phyloP scores from a whole-genome alignment of 2,888 invertebrate species.

The Pheosia gnoma region DNA sequence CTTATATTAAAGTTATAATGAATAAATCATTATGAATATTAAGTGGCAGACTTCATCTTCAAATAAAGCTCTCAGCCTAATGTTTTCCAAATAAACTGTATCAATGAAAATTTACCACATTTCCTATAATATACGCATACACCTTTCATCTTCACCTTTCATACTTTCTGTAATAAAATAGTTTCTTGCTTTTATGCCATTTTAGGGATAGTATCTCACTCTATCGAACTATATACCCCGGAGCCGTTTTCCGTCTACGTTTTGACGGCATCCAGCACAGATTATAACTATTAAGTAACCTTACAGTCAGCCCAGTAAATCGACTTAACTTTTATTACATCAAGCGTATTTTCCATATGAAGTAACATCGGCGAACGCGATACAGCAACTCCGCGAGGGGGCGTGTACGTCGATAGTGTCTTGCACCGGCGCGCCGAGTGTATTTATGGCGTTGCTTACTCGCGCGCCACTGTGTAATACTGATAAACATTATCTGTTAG shows the following conservation, averaged over 20 bases:
- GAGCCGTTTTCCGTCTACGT: neutral
- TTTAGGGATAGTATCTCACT: too few relatives aligned
- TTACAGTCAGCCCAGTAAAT: constrained; percentile 2
- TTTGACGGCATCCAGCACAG: neutral
- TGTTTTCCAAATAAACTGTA: too few relatives aligned
- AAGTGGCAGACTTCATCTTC: too few relatives aligned
- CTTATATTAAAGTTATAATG: too few relatives aligned
- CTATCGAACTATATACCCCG: neutral
- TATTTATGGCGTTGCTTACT: constrained; percentile 56
- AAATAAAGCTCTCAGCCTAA: too few relatives aligned
- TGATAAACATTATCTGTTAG: constrained; percentile 58
- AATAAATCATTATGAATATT: too few relatives aligned
- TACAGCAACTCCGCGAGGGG: constrained; percentile 37
- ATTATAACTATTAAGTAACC: constrained; percentile 3
- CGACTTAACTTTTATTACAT: constrained; percentile 6
- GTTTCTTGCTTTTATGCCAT: too few relatives aligned
- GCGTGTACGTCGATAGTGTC: constrained; percentile 50
- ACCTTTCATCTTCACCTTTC: too few relatives aligned
- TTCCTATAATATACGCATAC: too few relatives aligned
- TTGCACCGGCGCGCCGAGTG: constrained; percentile 49
- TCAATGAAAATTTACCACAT: too few relatives aligned
- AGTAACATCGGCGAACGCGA: constrained; percentile 35
- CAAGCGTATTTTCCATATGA: constrained; percentile 35
- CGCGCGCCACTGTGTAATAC: constrained; percentile 53
- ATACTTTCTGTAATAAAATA: too few relatives aligned